These are phyloP conservation scores for Cryptus armator DNA, from an alignment of 2,888 invertebrate species.

Conservation along the genomic window DNA sequence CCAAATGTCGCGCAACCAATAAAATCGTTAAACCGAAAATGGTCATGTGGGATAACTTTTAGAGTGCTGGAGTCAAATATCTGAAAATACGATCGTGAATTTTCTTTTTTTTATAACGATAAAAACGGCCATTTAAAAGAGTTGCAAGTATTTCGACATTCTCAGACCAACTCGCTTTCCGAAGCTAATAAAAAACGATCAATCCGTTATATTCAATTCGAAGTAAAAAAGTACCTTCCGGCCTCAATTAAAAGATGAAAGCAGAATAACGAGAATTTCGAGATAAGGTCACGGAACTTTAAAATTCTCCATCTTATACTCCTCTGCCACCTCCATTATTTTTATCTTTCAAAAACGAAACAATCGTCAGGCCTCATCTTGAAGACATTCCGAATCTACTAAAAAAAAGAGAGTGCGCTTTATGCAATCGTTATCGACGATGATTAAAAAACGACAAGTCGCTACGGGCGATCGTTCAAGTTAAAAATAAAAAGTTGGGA, in stretches of 20 bases:
- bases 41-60: not conserved
- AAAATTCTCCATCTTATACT: not conserved
- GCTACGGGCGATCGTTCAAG: not conserved
- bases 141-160: no score
- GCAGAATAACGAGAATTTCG: not conserved
- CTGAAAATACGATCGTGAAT: no score
- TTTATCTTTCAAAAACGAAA: not conserved
- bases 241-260: not conserved
- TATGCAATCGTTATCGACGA: not conserved
- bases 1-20: not conserved
- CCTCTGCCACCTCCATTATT: not conserved
- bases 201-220: no score
- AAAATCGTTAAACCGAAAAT: not conserved
- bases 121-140: no score
- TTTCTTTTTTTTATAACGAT: no score
- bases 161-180: no score
- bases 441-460: slow-evolving; percentile 3
- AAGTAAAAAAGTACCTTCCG: no score
- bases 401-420: not conserved
- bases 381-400: not conserved
- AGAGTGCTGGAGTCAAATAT: not conserved
- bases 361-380: not conserved
- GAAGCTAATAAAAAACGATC: no score
- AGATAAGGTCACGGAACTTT: not conserved
- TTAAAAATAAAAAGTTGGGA: not conserved